phyloP scores from a whole-genome alignment of 2,797 vertebrate species.

The Acestrorhynchus altus region DNA sequence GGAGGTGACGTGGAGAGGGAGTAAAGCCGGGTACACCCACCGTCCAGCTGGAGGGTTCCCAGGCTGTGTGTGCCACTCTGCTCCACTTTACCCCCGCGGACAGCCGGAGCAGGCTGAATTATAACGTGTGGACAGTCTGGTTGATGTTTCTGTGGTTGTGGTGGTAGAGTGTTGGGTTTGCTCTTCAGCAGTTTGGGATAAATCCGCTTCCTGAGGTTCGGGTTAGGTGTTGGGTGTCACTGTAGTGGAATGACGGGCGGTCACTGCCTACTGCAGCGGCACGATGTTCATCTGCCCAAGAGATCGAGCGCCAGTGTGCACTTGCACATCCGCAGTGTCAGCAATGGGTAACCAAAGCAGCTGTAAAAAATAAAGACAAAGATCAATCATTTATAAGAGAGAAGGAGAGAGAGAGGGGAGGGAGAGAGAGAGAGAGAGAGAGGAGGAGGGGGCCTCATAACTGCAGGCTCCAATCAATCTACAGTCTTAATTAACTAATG shows the following conservation, averaged over 20 bases:
- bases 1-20: constrained; percentile 14
- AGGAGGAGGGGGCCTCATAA: constrained; percentile 11
- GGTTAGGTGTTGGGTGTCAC: neutral
- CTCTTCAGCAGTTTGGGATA: neutral
- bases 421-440: neutral
- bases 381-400: neutral
- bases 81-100: neutral
- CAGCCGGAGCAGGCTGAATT: neutral
- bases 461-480: constrained; percentile 43
- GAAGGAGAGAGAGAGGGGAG: neutral
- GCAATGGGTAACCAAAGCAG: too few species aligned
- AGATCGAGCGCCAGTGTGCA: too few species aligned
- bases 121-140: neutral
- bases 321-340: too few species aligned
- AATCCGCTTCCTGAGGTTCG: neutral
- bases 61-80: neutral
- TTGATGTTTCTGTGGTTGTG: neutral
- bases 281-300: too few species aligned
- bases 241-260: neutral
- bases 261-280: too few species aligned
- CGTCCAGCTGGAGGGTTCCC: neutral
- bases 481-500: constrained; percentile 50
- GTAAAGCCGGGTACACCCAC: neutral
- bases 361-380: too few species aligned
- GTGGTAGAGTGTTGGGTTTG: neutral